Conservation (phyloP, 2,888 invertebrate species). For the Mechanitis messenoides region DNA sequence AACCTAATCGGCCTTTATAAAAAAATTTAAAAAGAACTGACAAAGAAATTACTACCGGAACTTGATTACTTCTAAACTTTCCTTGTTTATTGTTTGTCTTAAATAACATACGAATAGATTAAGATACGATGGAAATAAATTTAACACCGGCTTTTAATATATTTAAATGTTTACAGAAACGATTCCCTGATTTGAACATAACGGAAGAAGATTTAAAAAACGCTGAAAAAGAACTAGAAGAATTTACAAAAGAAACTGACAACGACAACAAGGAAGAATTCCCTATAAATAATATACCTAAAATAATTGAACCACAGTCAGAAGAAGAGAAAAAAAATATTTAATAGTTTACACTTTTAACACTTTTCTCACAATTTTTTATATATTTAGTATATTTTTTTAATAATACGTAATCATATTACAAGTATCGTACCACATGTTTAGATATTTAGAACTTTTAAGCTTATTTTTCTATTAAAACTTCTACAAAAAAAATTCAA, state of each 20-base stretch:
- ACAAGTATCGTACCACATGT: too few relatives aligned
- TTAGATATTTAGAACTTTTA: too few relatives aligned
- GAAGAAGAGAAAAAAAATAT: slow-evolving; percentile 28
- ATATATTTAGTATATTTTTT: not conserved
- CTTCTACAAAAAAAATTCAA: slow-evolving; percentile 6
- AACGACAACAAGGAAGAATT: slow-evolving; percentile 40
- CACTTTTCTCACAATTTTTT: not conserved
- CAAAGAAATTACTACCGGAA: too few relatives aligned
- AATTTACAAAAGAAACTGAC: slow-evolving; percentile 49
- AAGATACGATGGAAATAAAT: not conserved
- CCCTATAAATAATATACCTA: slow-evolving; percentile 24
- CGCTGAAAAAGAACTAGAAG: slow-evolving; percentile 58
- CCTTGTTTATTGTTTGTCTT: too few relatives aligned
- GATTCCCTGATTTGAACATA: slow-evolving; percentile 62
- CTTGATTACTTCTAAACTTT: too few relatives aligned
- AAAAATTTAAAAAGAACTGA: too few relatives aligned
- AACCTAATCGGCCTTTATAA: too few relatives aligned
- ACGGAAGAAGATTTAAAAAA: slow-evolving; percentile 67
- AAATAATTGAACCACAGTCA: slow-evolving; percentile 18
- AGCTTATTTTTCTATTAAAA: too few relatives aligned
- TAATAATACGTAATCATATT: not conserved
- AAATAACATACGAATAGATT: too few relatives aligned
- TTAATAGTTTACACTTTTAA: slow-evolving; percentile 4
- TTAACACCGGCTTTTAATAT: not conserved
- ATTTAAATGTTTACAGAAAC: slow-evolving; percentile 44